Conservation (phyloP, 1,140 invertebrate genomes). For the Drosophila teissieri region DNA sequence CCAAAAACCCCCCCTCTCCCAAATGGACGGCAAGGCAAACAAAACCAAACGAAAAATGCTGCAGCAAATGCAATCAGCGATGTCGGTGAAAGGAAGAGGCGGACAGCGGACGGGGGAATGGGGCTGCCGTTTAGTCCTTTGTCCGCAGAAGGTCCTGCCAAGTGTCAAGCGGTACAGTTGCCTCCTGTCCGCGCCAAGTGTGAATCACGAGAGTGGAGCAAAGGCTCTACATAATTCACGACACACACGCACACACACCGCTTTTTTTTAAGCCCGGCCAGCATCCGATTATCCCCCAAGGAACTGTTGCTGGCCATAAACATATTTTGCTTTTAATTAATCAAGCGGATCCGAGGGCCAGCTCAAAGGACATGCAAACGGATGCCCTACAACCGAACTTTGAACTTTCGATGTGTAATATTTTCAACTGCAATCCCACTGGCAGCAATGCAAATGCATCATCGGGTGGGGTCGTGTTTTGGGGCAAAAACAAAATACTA, state of each 20-base stretch:
- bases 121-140: conserved; percentile 28
- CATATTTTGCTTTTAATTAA: conserved; percentile 80
- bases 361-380: conserved; percentile 65
- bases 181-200: conserved; percentile 27
- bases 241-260: conserved; percentile 23
- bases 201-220: conserved; percentile 41
- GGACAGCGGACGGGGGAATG: neutral
- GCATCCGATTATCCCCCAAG: conserved; percentile 57
- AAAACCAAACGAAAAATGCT: conserved; percentile 53
- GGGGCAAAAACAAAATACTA: conserved; percentile 59
- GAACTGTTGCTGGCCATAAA: conserved; percentile 59
- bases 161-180: conserved; percentile 57
- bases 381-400: conserved; percentile 69
- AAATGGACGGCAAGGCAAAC: conserved; percentile 12
- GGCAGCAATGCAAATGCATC: conserved; percentile 23
- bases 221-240: conserved; percentile 62
- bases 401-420: conserved; percentile 71
- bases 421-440: conserved; percentile 57
- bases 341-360: conserved; percentile 59
- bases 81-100: conserved; percentile 7
- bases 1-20: too few species aligned
- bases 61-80: conserved; percentile 62
- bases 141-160: conserved; percentile 39
- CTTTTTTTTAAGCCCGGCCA: conserved; percentile 21
- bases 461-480: neutral